Evolutionary conservation across 2,113 vertebrate species (phyloP).

Genomic region (Mesocricetus auratus): DNA sequence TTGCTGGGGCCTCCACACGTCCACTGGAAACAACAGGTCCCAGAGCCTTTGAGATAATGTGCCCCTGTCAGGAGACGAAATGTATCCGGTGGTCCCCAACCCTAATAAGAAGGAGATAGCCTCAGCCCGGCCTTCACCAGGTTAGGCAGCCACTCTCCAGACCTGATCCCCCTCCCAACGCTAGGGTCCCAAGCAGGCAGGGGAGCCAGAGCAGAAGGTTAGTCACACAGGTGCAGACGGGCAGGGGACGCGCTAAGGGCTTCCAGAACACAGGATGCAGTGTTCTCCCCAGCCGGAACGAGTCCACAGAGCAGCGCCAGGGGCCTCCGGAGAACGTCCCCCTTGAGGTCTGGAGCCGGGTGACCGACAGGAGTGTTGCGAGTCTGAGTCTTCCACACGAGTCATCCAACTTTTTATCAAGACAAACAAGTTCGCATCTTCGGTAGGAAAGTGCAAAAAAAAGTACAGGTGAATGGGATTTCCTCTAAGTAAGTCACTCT

Average conservation of each 20-base stretch:
- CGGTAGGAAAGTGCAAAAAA: slow-evolving; percentile 89
- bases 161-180: background rate
- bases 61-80: background rate
- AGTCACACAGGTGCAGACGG: slow-evolving; percentile 30
- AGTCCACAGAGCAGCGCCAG: background rate
- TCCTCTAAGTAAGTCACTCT: slow-evolving; percentile 52
- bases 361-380: slow-evolving; percentile 43
- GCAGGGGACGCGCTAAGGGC: background rate
- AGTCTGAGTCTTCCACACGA: slow-evolving; percentile 28
- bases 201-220: slow-evolving; percentile 18
- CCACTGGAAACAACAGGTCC: background rate
- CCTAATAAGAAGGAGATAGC: background rate
- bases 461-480: slow-evolving; percentile 83
- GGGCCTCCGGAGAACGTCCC: slow-evolving; percentile 9
- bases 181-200: background rate
- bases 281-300: fast-evolving
- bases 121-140: background rate
- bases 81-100: background rate
- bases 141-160: background rate
- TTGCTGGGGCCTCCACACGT: too few relatives aligned
- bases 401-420: slow-evolving; percentile 77
- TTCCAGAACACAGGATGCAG: background rate
- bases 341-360: background rate
- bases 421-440: slow-evolving; percentile 86
- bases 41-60: background rate